A percentile compares a stretch with the other conserved stretches of the same genome.
These are phyloP conservation scores for Synergus gifuensis DNA, from an alignment of 2,888 invertebrate genomes.

Conservation along the genomic window DNA sequence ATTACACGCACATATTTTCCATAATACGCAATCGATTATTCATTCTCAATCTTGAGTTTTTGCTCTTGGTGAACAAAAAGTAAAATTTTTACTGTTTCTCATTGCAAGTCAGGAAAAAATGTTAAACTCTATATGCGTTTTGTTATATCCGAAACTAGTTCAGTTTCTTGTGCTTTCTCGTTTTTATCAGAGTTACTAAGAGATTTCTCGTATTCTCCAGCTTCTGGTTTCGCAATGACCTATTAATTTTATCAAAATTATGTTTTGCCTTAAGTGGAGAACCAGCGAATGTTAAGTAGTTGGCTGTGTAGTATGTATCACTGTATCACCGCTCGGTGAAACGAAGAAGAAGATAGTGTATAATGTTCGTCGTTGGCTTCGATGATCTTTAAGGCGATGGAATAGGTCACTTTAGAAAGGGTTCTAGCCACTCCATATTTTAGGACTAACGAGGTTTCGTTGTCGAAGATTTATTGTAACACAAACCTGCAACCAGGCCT, in stretches of 20 bases:
- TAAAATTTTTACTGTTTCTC: neutral
- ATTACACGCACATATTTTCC: too few species aligned
- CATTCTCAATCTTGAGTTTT: neutral
- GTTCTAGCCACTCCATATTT: constrained; percentile 40
- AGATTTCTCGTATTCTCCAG: constrained; percentile 12
- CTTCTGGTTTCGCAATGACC: constrained; percentile 30
- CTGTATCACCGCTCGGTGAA: constrained; percentile 9
- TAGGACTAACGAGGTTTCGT: constrained; percentile 39
- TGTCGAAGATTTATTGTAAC: constrained; percentile 18
- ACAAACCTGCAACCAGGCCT: neutral
- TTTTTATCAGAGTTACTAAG: neutral
- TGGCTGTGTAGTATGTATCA: neutral
- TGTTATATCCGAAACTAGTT: neutral
- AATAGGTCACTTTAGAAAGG: constrained; percentile 55
- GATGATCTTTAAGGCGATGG: constrained; percentile 44
- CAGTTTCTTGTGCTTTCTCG: neutral
- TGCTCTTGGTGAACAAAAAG: neutral
- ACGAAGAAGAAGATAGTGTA: constrained; percentile 21
- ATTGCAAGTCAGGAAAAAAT: neutral
- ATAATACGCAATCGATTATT: neutral
- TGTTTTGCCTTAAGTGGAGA: constrained; percentile 26
- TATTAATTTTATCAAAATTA: constrained; percentile 41
- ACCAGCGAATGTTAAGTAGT: constrained; percentile 22
- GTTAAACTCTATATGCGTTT: neutral
- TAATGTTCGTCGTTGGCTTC: constrained; percentile 22